Evolutionary conservation across 2,888 invertebrate genomes (phyloP), one percentile per base, ranked within the genome.

Genomic region (Drosophila villosipedis): DNA sequence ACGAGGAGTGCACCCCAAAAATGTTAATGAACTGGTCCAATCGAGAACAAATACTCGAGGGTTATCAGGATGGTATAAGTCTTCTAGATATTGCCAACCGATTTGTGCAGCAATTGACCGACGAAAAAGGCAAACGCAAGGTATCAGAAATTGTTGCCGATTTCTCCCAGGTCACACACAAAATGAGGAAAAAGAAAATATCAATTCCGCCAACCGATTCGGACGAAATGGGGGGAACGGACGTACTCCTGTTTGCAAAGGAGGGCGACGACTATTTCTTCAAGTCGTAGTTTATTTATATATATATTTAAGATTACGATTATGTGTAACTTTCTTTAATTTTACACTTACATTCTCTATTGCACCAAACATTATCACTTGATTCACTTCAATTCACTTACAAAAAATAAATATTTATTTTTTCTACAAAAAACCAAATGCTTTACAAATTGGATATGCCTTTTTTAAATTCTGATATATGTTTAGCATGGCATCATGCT

Each of bases 171-270:
- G 37, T 65, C 30, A 62, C 62, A 10, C 22, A 35, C n/a, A 31
- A 25, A 62, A 37, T 65, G 31, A 49, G 65, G 49, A 65, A 65
- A 14, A n/a, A 25, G 25, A 52, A 30, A n/a, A 28, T n/a, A 28
- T n/a, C 30, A 10, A 52, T 1, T 52, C 30, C 1, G 9, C 4
- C 52, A 12, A 3, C 12, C 28, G 30, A 52, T 12, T 12, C n/a
- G 52, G 19, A 3, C 12, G n/a, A 16, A 47, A 12, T 14, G n/a
- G 6, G 19, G 12, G 12, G 6, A 6, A 1, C 30, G 12, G 5
- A 28, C 1, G 1, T 14, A 12, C 30, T 14, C 6, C 52, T 30
- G 2, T n/a, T 30, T 30, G 6, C 1, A 12, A 52, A 52, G 12
- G n/a, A 52, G 19, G 52, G 52, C 1, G 52, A 52, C 1, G 52